These are phyloP conservation scores for Propithecus coquereli DNA, from an alignment of 2,113 vertebrate species.

Conservation along the genomic window DNA sequence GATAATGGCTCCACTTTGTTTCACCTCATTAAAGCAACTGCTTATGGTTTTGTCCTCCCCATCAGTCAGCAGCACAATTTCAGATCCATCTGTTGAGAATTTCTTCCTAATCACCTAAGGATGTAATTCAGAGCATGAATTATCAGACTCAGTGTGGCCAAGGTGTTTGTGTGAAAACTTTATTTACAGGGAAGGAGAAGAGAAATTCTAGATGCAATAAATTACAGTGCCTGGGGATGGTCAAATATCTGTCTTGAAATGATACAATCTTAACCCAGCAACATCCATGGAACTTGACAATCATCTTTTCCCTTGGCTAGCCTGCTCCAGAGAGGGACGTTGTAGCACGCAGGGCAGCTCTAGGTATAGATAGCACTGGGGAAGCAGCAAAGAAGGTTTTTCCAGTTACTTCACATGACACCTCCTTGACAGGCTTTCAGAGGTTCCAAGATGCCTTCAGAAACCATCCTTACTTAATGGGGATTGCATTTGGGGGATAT, in stretches of 20 bases:
- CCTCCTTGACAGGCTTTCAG: neutral
- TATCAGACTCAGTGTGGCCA: neutral
- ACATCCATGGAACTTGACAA: neutral
- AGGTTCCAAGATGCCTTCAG: neutral
- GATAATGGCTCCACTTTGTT: conserved; percentile 76
- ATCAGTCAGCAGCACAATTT: conserved; percentile 80
- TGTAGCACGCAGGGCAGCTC: neutral
- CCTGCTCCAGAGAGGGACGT: neutral
- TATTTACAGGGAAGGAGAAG: neutral
- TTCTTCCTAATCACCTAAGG: conserved; percentile 75
- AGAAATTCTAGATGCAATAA: neutral
- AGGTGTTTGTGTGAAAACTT: neutral
- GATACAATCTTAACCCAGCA: neutral
- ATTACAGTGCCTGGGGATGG: neutral
- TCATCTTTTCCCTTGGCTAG: neutral
- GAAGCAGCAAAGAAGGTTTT: neutral
- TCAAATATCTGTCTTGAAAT: neutral
- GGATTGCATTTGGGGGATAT: neutral
- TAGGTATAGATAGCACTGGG: neutral
- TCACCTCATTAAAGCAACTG: conserved; percentile 58
- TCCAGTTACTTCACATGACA: neutral
- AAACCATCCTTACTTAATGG: neutral
- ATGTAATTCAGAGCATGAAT: neutral
- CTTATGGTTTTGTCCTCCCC: conserved; percentile 72
- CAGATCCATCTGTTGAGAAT: conserved; percentile 73